Evolutionary conservation across 2,888 invertebrate species (phyloP).

Genomic region (Tenthredo distinguenda): DNA sequence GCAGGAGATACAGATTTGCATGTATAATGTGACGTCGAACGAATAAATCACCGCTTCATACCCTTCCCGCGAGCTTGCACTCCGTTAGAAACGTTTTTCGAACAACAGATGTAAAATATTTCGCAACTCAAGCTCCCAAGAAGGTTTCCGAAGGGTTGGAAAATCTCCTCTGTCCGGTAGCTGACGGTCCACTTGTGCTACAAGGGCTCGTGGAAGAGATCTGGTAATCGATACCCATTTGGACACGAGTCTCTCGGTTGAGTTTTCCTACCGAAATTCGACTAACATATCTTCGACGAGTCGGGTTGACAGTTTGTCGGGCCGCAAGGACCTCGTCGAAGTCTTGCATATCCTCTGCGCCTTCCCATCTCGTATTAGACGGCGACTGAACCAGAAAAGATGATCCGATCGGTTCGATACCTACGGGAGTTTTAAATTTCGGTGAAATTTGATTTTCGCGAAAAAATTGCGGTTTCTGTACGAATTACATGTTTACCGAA

Average conservation of each 20-base stretch:
- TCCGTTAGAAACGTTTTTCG: slow-evolving; percentile 15
- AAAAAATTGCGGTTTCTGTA: background rate
- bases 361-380: slow-evolving; percentile 54
- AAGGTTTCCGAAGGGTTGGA: background rate
- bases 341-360: slow-evolving; percentile 52
- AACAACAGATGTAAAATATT: slow-evolving; percentile 45
- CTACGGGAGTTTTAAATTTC: background rate
- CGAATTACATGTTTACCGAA: background rate
- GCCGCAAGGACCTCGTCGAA: slow-evolving; percentile 51
- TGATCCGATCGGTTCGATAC: slow-evolving; percentile 52
- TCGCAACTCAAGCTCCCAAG: background rate
- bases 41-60: slow-evolving; percentile 43
- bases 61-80: background rate
- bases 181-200: background rate
- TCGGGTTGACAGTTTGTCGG: slow-evolving; percentile 52
- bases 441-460: background rate
- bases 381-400: slow-evolving; percentile 57
- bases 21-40: slow-evolving; percentile 13
- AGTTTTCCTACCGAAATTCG: slow-evolving; percentile 22
- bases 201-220: background rate
- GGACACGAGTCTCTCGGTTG: slow-evolving; percentile 33
- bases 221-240: slow-evolving; percentile 47
- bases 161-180: slow-evolving; percentile 34
- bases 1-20: slow-evolving; percentile 52
- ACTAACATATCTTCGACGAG: slow-evolving; percentile 42